Evolutionary conservation across 2,113 vertebrate species (phyloP).

Genomic region (Copsychus sechellarum): DNA sequence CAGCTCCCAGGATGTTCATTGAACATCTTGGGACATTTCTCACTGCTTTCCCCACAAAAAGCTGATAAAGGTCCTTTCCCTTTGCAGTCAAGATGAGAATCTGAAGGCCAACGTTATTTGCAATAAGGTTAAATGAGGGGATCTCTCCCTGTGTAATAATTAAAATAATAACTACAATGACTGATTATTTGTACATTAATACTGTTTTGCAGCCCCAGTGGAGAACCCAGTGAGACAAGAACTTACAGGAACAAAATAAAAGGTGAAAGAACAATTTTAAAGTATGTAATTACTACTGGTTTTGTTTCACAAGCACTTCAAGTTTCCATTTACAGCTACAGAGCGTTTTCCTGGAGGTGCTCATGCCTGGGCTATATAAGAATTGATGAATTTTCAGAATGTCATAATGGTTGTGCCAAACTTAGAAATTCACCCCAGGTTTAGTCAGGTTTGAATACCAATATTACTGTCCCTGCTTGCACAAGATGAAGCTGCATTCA

Average conservation of each 20-base stretch:
- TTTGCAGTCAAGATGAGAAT: neutral
- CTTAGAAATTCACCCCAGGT: neutral
- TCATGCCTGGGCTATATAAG: neutral
- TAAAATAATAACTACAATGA: neutral
- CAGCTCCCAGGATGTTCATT: neutral
- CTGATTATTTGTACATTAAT: neutral
- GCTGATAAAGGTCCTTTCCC: neutral
- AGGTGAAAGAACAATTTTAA: neutral
- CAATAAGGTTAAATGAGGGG: neutral
- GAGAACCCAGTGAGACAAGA: neutral
- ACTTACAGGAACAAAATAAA: neutral
- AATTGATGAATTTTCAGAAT: neutral
- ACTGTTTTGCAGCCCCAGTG: neutral
- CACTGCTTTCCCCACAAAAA: neutral
- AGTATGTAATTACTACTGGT: neutral
- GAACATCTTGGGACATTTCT: neutral
- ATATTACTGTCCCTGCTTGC: neutral
- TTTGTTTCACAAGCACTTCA: neutral
- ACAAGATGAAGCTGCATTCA: neutral
- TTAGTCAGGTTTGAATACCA: neutral
- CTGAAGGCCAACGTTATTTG: neutral
- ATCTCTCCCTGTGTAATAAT: neutral
- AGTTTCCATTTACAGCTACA: neutral
- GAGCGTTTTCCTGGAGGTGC: neutral
- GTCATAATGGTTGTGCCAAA: neutral